phyloP scores from a whole-genome alignment of 2,113 vertebrate species.

The Zosterops hypoxanthus region DNA sequence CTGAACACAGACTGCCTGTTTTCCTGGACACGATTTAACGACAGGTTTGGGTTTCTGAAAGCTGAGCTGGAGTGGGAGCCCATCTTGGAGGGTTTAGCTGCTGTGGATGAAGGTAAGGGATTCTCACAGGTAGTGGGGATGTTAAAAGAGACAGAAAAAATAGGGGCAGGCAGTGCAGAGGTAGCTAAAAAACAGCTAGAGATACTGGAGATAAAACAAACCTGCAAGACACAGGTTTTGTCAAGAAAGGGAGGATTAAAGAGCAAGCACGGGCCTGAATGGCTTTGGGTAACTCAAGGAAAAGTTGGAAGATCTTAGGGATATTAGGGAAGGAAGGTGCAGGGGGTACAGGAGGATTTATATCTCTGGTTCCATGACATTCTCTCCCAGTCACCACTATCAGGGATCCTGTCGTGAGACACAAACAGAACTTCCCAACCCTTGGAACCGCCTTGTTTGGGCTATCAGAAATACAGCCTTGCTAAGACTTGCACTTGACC shows the following conservation, averaged over 20 bases:
- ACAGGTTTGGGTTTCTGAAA: not conserved
- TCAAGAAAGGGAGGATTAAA: not conserved
- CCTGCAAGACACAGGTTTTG: not conserved
- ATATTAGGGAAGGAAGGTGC: not conserved
- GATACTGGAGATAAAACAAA: not conserved
- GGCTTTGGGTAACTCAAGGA: not conserved
- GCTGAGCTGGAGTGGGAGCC: not conserved
- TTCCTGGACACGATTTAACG: accelerated
- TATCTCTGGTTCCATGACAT: not conserved
- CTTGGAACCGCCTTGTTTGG: not conserved
- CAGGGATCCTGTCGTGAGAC: accelerated
- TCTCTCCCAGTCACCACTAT: not conserved
- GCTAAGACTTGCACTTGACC: not conserved
- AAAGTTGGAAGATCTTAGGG: not conserved
- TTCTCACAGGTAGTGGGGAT: not conserved
- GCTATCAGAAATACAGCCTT: not conserved
- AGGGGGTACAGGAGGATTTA: not conserved
- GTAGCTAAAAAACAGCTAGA: not conserved
- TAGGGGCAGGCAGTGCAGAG: not conserved
- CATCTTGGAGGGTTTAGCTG: not conserved
- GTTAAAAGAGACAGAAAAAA: not conserved
- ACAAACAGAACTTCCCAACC: not conserved
- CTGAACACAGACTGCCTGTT: not conserved
- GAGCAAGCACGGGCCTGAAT: not conserved
- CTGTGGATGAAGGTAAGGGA: not conserved